Conservation (phyloP, 2,888 invertebrate genomes). For the Phaonia tiefii region DNA sequence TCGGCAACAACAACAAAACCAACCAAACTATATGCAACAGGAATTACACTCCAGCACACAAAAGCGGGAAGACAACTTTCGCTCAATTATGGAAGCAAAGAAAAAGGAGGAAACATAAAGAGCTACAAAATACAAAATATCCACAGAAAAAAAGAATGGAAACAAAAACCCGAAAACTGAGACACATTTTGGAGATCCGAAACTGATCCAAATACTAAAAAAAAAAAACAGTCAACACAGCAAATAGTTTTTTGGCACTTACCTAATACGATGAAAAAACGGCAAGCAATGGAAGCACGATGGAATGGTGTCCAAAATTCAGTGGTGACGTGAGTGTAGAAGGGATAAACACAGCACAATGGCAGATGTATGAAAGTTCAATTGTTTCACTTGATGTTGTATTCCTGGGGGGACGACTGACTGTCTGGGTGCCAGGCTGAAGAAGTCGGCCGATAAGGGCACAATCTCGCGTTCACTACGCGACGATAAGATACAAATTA, state of each 20-base stretch:
- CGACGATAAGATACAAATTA: too few species aligned
- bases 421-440: too few species aligned
- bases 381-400: too few species aligned
- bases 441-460: too few species aligned
- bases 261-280: slow-evolving; percentile 35
- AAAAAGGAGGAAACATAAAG: too few species aligned
- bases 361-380: too few species aligned
- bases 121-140: slow-evolving; percentile 1
- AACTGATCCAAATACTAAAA: slow-evolving; percentile 11
- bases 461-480: too few species aligned
- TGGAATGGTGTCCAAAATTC: not conserved
- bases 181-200: slow-evolving; percentile 26
- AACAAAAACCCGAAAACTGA: not conserved
- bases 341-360: not conserved
- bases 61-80: slow-evolving; percentile 77
- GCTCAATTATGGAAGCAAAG: slow-evolving; percentile 69
- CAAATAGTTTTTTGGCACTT: slow-evolving; percentile 3
- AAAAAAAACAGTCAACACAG: slow-evolving; percentile 34
- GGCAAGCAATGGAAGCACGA: slow-evolving; percentile 26
- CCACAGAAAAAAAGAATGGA: not conserved
- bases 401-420: too few species aligned
- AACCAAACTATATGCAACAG: too few species aligned
- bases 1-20: too few species aligned
- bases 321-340: not conserved
- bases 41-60: slow-evolving; percentile 43